Percentiles rank a stretch among this genome's conserved stretches.
Conservation (phyloP, 2,888 invertebrate genomes). For the Aphodius granarius region DNA sequence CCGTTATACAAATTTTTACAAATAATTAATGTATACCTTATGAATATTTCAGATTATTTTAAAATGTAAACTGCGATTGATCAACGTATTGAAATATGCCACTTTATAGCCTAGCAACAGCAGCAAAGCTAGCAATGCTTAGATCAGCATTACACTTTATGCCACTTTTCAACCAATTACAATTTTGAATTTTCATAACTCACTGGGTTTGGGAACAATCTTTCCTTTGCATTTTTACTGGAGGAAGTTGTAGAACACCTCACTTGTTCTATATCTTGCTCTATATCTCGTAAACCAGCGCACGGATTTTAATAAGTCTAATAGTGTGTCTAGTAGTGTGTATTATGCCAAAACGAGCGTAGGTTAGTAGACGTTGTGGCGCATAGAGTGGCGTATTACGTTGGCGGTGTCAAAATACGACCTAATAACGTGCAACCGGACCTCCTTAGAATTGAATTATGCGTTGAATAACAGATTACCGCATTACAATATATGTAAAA, state of each 20-base stretch:
- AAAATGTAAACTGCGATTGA: background rate
- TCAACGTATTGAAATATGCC: no score
- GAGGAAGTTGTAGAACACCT: no score
- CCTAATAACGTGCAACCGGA: background rate
- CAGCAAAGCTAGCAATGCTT: no score
- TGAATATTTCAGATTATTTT: background rate
- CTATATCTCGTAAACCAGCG: background rate
- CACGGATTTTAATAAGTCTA: no score
- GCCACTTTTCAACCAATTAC: no score
- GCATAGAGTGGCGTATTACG: background rate
- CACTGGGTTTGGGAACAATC: no score
- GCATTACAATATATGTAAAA: constrained; percentile 40
- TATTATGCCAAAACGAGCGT: background rate
- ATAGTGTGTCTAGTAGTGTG: no score
- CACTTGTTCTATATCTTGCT: background rate
- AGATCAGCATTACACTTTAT: no score
- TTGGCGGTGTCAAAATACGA: background rate
- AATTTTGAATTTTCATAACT: no score
- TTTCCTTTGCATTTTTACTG: no score
- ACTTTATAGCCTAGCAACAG: no score
- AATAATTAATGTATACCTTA: background rate
- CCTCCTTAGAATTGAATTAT: background rate
- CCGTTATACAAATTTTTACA: background rate
- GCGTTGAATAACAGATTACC: constrained; percentile 45
- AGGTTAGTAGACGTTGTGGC: background rate